Base-by-base conservation (phyloP, 2,797 vertebrate genomes). In the Aulostomus chinensis region DNA sequence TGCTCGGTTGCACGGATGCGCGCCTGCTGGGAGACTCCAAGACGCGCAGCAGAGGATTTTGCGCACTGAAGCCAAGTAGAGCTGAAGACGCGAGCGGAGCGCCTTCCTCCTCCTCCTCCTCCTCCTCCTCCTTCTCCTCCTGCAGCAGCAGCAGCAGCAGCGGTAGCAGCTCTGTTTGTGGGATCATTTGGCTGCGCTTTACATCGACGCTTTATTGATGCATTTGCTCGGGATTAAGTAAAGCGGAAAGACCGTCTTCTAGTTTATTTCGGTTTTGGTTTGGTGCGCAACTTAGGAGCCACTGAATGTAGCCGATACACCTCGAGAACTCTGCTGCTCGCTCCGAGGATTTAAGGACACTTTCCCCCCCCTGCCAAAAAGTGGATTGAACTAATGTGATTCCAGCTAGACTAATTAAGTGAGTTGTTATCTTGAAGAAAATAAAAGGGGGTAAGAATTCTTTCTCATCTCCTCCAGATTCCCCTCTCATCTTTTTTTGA, bases 21-120 rank as follows among this genome's bases (percentile, higher is more conserved):
- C n/a, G n/a, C n/a, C n/a, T n/a, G n/a, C n/a, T n/a, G n/a, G n/a
- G n/a, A n/a, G n/a, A n/a, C n/a, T n/a, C n/a, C n/a, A n/a, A 80
- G 62, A 68, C 70, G 76, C 68, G 28, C 64, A 53, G 69, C 58
- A 43, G 24, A 68, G 70, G 70, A 68, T 85, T 79, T 80, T 73
- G 74, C 81, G 77, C 83, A 80, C 70, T 65, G 54, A 68, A 41
- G 34, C 18, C 50, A 46, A n/a, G n/a, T n/a, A n/a, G n/a, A n/a
- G n/a, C n/a, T n/a, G n/a, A n/a, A n/a, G n/a, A n/a, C n/a, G n/a
- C n/a, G n/a, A n/a, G n/a, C n/a, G n/a, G n/a, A n/a, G n/a, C n/a
- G n/a, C n/a, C n/a, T n/a, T n/a, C n/a, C n/a, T n/a, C n/a, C n/a
- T n/a, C n/a, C n/a, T n/a, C n/a, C n/a, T n/a, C n/a, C n/a, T n/a